These are phyloP conservation scores for Chaitophorus viminalis DNA, from an alignment of 2,888 invertebrate species.

Conservation along the genomic window DNA sequence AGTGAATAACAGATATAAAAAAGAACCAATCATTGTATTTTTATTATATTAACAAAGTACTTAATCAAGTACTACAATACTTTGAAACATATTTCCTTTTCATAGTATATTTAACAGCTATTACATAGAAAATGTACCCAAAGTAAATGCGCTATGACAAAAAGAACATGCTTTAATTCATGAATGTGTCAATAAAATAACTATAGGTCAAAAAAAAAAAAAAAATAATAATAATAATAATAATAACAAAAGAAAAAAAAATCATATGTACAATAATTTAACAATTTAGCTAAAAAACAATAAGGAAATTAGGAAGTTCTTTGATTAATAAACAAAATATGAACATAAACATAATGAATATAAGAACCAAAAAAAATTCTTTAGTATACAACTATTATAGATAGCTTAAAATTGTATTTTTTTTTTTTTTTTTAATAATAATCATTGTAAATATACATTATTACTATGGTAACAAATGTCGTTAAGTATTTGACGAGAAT, in stretches of 20 bases:
- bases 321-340: conserved; percentile 59
- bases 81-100: conserved; percentile 46
- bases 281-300: conserved; percentile 61
- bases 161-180: conserved; percentile 48
- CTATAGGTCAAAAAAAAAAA: conserved; percentile 59
- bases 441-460: conserved; percentile 53
- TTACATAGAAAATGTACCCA: conserved; percentile 62
- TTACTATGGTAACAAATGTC: conserved; percentile 47
- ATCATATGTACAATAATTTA: conserved; percentile 61
- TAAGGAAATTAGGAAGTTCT: conserved; percentile 60
- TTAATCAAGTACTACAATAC: conserved; percentile 56
- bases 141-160: conserved; percentile 58
- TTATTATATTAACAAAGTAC: conserved; percentile 61
- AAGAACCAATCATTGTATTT: conserved; percentile 58
- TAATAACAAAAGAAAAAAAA: conserved; percentile 57
- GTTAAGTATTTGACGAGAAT: conserved; percentile 31
- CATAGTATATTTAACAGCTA: conserved; percentile 56
- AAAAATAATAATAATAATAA: conserved; percentile 22
- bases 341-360: conserved; percentile 51
- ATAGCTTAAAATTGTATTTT: conserved; percentile 10
- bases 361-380: conserved; percentile 16
- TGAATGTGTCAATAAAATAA: conserved; percentile 50
- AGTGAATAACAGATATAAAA: conserved; percentile 48
- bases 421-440: conserved; percentile 29
- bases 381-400: conserved; percentile 31